Evolutionary conservation across 1,140 invertebrate genomes (phyloP).

Genomic region (Lineus longissimus): DNA sequence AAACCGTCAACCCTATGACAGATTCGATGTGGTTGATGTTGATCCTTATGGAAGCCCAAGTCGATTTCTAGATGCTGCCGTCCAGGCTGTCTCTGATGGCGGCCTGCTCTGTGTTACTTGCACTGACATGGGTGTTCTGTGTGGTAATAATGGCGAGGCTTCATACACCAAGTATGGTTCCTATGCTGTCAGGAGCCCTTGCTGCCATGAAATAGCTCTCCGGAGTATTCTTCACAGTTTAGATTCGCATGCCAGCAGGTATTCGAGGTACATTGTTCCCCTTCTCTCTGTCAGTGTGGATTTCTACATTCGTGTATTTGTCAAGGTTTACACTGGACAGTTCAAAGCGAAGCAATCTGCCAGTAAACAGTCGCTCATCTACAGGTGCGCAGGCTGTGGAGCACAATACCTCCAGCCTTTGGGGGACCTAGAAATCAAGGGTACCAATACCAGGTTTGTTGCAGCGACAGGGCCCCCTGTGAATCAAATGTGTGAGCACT

Average conservation of each 20-base stretch:
- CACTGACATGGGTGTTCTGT: slow-evolving; percentile 95
- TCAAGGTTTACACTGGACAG: slow-evolving; percentile 75
- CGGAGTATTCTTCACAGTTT: slow-evolving; percentile 88
- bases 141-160: slow-evolving; percentile 91
- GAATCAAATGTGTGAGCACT: slow-evolving; percentile 68
- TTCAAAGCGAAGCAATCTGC: slow-evolving; percentile 72
- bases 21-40: slow-evolving; percentile 88
- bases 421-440: slow-evolving; percentile 56
- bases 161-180: slow-evolving; percentile 94
- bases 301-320: slow-evolving; percentile 96
- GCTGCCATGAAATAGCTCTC: slow-evolving; percentile 94
- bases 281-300: slow-evolving; percentile 89
- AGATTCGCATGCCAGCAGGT: slow-evolving; percentile 84
- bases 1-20: slow-evolving; percentile 62
- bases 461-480: slow-evolving; percentile 68
- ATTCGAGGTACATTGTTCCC: slow-evolving; percentile 89
- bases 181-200: slow-evolving; percentile 77
- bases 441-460: slow-evolving; percentile 59
- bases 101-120: slow-evolving; percentile 85
- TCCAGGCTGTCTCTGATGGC: slow-evolving; percentile 59
- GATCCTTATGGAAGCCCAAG: slow-evolving; percentile 97
- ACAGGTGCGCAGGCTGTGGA: slow-evolving; percentile 85
- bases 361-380: slow-evolving; percentile 79
- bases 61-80: slow-evolving; percentile 86
- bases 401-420: slow-evolving; percentile 72